Conservation (phyloP, 1,140 invertebrate species). For the Polypedilum pembai region DNA sequence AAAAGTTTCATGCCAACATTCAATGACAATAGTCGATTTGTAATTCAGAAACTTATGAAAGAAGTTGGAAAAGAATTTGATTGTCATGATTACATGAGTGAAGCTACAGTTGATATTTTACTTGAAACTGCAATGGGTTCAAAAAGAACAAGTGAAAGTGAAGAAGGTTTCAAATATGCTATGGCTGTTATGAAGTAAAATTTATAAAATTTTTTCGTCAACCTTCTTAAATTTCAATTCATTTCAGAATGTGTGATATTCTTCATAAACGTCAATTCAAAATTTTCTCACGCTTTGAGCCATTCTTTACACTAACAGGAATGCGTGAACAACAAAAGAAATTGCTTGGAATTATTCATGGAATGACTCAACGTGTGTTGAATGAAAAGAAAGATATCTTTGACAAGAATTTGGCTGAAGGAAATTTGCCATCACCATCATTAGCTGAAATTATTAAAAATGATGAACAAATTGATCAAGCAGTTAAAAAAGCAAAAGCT, state of each 20-base stretch:
- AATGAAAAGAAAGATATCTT: slow-evolving; percentile 50
- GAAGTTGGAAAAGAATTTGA: slow-evolving; percentile 64
- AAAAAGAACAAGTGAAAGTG: slow-evolving; percentile 52
- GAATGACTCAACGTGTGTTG: slow-evolving; percentile 56
- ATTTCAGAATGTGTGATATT: slow-evolving; percentile 60
- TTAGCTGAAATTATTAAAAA: slow-evolving; percentile 36
- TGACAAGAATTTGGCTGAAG: slow-evolving; percentile 45
- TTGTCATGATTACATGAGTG: slow-evolving; percentile 75
- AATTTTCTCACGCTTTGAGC: slow-evolving; percentile 51
- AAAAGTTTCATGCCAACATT: slow-evolving; percentile 83
- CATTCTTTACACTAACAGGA: slow-evolving; percentile 53
- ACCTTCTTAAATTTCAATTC: slow-evolving; percentile 22
- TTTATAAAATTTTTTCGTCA: slow-evolving; percentile 24
- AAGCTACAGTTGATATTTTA: slow-evolving; percentile 60
- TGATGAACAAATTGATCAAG: slow-evolving; percentile 34
- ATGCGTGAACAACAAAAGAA: slow-evolving; percentile 52
- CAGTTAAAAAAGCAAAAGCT: slow-evolving; percentile 39
- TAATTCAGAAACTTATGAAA: slow-evolving; percentile 58
- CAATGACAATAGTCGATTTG: slow-evolving; percentile 67
- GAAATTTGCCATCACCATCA: slow-evolving; percentile 42
- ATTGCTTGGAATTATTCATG: slow-evolving; percentile 55
- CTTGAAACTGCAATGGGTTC: slow-evolving; percentile 66
- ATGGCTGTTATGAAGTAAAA: slow-evolving; percentile 62
- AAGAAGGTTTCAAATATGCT: slow-evolving; percentile 60
- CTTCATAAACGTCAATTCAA: slow-evolving; percentile 60